Conservation (phyloP, 2,888 invertebrate species). For the Phasia obesa region DNA sequence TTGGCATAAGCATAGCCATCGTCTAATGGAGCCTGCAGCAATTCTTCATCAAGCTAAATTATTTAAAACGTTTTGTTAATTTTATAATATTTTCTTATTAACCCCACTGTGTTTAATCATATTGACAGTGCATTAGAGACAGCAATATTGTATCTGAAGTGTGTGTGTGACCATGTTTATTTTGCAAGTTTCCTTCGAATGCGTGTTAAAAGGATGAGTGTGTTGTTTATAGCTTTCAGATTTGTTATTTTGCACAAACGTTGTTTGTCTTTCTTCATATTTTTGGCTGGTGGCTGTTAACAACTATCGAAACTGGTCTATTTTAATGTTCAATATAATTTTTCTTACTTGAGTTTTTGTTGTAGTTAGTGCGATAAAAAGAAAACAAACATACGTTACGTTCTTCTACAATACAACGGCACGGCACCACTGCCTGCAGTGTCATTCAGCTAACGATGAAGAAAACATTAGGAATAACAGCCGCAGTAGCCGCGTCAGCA, state of each 20-base stretch:
- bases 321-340: conserved; percentile 47
- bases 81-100: no score
- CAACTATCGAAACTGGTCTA: conserved; percentile 37
- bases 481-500: conserved; percentile 28
- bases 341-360: conserved; percentile 22
- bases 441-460: conserved; percentile 19
- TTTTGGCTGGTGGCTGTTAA: conserved; percentile 33
- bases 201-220: conserved; percentile 11
- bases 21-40: no score
- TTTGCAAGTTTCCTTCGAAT: conserved; percentile 18
- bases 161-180: neutral
- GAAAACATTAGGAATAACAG: conserved; percentile 32
- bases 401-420: neutral
- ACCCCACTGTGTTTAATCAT: conserved; percentile 8
- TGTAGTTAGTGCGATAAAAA: conserved; percentile 12
- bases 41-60: no score
- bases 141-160: neutral
- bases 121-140: conserved; percentile 23
- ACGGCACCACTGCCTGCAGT: conserved; percentile 44
- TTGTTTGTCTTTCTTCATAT: neutral
- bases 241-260: conserved; percentile 44
- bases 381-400: conserved; percentile 35
- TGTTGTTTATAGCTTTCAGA: conserved; percentile 48
- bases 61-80: no score
- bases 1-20: no score